Base-by-base conservation (phyloP, 2,888 invertebrate species). In the Sinohyriopsis cumingii region DNA sequence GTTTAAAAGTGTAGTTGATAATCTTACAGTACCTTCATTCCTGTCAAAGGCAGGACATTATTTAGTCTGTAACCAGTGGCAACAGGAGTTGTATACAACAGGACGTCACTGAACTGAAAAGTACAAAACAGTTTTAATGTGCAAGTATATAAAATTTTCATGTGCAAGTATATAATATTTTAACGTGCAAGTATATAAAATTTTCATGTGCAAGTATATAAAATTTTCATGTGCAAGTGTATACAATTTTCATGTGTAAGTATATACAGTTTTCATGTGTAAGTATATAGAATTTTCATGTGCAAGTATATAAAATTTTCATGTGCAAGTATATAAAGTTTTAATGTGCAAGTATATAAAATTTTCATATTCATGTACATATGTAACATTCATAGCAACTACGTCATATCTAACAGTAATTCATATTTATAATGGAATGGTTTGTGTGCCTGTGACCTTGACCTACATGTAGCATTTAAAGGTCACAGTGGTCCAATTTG, bases 1-100 rank as follows among this genome's bases (percentile, higher is more conserved):
- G 33, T 33, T 33, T 33, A 33, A 7, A 33, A 33, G 33, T 9
- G 9, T 33, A 33, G 33, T 9, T 33, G 9, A 12, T 45, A 45
- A 45, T 45, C 45, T 45, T 45, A 45, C 4, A 4, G 45, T 63
- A 92, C 92, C 86, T 91, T 91, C 92, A 93, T 92, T 33, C 92
- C 92, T 69, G 89, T 86, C 61, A 93, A 83, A 22, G 92, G 91
- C 1, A 93, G 86, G 73, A 91, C 91, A 80, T 92, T 91, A 78
- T 92, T 91, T n/a, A 91, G 81, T 69, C 84, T 84, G 82, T 87
- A 89, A 45, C 87, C 86, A 54, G 80, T 83, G 4, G 87, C 68
- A 55, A 79, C 82, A 15, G 86, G 86, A 1, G 88, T 87, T 3
- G 88, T 87, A 77, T 87, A 88, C 67, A 90, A 73, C 61, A 89